Conservation (phyloP, 2,797 vertebrate species). For the Chaunax sp. region DNA sequence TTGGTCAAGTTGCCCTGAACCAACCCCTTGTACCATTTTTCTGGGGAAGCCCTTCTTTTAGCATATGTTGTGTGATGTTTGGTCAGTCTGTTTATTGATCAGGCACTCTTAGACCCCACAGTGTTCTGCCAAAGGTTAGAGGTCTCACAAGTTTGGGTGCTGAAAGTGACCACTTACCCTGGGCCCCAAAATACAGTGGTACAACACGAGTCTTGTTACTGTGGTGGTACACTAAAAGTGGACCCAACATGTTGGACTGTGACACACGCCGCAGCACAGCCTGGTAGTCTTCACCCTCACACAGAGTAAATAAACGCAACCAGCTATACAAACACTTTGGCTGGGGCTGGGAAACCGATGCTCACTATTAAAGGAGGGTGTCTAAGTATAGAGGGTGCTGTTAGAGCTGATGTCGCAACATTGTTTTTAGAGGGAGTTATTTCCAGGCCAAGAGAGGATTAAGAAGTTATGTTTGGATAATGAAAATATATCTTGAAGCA, state of each 20-base stretch:
- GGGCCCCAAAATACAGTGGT: conserved; percentile 66
- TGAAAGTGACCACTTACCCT: conserved; percentile 64
- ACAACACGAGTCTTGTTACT: conserved; percentile 72
- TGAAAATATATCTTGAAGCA: conserved; percentile 23
- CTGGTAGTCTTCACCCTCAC: conserved; percentile 72
- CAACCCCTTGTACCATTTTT: conserved; percentile 62
- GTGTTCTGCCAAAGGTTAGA: conserved; percentile 64
- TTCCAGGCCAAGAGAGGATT: conserved; percentile 32
- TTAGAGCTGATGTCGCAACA: conserved; percentile 67
- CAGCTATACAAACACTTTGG: conserved; percentile 80
- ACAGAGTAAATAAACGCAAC: conserved; percentile 77
- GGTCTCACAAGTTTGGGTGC: conserved; percentile 67
- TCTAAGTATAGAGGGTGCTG: conserved; percentile 65
- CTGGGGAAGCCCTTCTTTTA: conserved; percentile 67
- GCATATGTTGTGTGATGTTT: conserved; percentile 62
- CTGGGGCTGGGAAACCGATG: conserved; percentile 60
- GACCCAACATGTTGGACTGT: conserved; percentile 55
- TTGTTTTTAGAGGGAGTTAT: conserved; percentile 56
- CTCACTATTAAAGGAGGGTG: conserved; percentile 51
- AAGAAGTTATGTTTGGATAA: conserved; percentile 24
- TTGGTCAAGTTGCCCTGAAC: conserved; percentile 62
- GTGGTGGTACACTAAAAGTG: conserved; percentile 60
- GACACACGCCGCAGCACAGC: conserved; percentile 58
- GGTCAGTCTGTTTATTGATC: conserved; percentile 73
- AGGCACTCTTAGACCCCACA: conserved; percentile 48